phyloP scores from a whole-genome alignment of 2,888 invertebrate species.

The Yponomeuta malinellus region DNA sequence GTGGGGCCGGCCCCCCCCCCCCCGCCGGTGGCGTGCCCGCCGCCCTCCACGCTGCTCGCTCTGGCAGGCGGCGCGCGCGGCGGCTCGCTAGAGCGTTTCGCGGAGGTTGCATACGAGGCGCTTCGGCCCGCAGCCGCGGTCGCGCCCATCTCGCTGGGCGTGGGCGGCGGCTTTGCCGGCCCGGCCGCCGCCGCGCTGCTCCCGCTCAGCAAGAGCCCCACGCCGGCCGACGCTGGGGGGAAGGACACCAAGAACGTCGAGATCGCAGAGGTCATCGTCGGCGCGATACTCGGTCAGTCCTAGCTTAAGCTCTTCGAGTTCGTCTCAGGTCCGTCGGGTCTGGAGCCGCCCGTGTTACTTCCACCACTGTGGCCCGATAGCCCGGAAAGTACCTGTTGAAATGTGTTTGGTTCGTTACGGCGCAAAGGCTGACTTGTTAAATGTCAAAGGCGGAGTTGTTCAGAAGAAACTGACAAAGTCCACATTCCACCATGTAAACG shows the following conservation, averaged over 20 bases:
- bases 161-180: slow-evolving; percentile 76
- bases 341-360: no score
- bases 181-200: slow-evolving; percentile 82
- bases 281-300: slow-evolving; percentile 91
- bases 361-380: no score
- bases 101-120: slow-evolving; percentile 85
- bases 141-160: slow-evolving; percentile 86
- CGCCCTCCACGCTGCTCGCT: slow-evolving; percentile 53
- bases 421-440: no score
- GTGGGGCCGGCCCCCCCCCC: slow-evolving; percentile 10
- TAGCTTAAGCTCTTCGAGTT: background rate
- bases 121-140: slow-evolving; percentile 79
- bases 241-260: slow-evolving; percentile 94
- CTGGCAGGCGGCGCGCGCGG: slow-evolving; percentile 70
- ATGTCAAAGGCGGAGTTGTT: no score
- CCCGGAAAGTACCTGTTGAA: no score
- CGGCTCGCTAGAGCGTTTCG: slow-evolving; percentile 83
- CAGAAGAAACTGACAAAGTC: no score
- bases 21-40: background rate
- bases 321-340: no score
- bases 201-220: slow-evolving; percentile 86
- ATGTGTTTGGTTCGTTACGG: no score
- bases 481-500: no score
- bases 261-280: slow-evolving; percentile 97
- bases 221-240: slow-evolving; percentile 84